Percentiles rank a stretch among this genome's conserved stretches.
Evolutionary conservation across 2,797 vertebrate species (phyloP).

Genomic region (Melanitta fusca): DNA sequence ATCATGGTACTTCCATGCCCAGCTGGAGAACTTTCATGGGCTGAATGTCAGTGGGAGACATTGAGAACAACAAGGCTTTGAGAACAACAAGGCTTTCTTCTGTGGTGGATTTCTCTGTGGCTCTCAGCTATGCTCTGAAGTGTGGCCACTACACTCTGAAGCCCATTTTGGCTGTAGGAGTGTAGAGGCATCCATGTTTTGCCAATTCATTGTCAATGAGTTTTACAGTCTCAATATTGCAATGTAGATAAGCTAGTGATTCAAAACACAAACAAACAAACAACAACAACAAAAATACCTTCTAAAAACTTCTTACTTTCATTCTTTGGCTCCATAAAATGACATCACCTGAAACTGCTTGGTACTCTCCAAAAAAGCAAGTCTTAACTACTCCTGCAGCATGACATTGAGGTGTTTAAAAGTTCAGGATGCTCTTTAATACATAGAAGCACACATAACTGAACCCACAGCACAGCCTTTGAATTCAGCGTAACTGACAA

Average conservation of each 20-base stretch:
- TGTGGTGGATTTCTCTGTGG: not conserved
- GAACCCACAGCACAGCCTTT: not conserved
- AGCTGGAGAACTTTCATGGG: not conserved
- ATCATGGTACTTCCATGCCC: not conserved
- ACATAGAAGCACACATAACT: not conserved
- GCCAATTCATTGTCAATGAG: not conserved
- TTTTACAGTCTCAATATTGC: not conserved
- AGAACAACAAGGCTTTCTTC: fast-evolving
- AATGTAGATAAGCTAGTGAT: fast-evolving
- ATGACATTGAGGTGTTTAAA: fast-evolving
- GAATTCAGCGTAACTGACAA: not conserved
- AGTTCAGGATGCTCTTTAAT: not conserved
- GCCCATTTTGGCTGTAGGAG: not conserved
- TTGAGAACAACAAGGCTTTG: fast-evolving
- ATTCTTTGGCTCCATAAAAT: not conserved
- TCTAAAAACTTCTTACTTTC: not conserved
- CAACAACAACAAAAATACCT: no score
- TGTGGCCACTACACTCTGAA: not conserved
- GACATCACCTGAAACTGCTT: not conserved
- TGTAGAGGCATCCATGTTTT: not conserved
- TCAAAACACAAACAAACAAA: no score
- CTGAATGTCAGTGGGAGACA: not conserved
- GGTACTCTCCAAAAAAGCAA: not conserved
- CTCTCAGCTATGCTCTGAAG: no score
- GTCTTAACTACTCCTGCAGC: not conserved